Conservation (phyloP, 2,113 vertebrate species). For the Ailuropoda melanoleuca region DNA sequence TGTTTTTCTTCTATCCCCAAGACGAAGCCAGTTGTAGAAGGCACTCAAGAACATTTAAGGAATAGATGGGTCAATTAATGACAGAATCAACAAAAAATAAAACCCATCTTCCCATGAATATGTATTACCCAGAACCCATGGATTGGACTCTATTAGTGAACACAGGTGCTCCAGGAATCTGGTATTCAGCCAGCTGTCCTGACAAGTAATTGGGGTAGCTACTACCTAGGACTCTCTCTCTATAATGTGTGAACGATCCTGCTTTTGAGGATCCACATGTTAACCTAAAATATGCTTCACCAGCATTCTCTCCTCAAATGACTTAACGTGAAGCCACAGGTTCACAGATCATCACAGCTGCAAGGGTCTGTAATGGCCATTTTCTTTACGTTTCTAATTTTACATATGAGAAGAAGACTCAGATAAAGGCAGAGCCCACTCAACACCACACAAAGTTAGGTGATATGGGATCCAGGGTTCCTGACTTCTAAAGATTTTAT, state of each 20-base stretch:
- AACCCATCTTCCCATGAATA: not conserved
- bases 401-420: not conserved
- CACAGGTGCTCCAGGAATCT: rapidly evolving
- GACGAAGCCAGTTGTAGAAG: not conserved
- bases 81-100: not conserved
- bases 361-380: not conserved
- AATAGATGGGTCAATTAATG: not conserved
- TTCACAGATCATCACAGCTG: not conserved
- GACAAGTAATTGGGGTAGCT: not conserved
- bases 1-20: not conserved
- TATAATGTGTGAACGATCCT: not conserved
- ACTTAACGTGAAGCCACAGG: not conserved
- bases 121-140: not conserved
- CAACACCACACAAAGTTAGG: not conserved
- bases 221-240: not conserved
- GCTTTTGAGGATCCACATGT: not conserved
- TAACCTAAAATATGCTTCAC: not conserved
- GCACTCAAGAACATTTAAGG: not conserved
- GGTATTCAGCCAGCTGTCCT: not conserved
- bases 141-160: not conserved
- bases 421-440: not conserved
- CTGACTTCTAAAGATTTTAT: not conserved
- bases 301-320: not conserved
- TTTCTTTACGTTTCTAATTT: not conserved
- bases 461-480: not conserved